A percentile compares a stretch with the other conserved stretches of the same genome.
Conservation (phyloP, 92 coral and sea anemone species). For the Parazoanthus darwini region DNA sequence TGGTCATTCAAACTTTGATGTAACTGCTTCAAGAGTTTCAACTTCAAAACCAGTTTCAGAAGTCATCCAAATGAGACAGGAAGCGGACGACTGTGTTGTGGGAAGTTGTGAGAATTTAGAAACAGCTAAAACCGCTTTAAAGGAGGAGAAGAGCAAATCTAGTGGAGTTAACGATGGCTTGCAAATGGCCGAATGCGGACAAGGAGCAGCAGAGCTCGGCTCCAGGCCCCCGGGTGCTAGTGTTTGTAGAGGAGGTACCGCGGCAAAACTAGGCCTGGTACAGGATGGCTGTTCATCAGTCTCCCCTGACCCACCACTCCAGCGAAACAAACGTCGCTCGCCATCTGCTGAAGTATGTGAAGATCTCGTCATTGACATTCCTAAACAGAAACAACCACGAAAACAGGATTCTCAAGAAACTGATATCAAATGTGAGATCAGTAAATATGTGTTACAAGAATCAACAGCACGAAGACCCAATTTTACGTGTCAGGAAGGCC, state of each 20-base stretch:
- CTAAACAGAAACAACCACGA: slow-evolving; percentile 46
- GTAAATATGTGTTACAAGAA: background rate
- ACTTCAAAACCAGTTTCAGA: slow-evolving; percentile 6
- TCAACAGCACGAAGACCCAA: background rate
- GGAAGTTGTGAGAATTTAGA: background rate
- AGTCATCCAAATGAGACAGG: background rate
- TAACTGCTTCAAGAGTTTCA: background rate
- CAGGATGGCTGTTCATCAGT: background rate
- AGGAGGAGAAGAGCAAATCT: background rate
- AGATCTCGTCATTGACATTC: slow-evolving; percentile 51
- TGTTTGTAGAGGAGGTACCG: background rate
- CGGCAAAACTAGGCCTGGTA: background rate
- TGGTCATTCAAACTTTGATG: background rate
- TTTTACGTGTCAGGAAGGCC: background rate
- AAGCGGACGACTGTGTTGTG: background rate
- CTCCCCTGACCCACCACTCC: slow-evolving; percentile 5
- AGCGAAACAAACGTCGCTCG: slow-evolving; percentile 60
- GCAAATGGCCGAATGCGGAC: background rate
- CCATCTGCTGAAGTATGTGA: slow-evolving; percentile 41
- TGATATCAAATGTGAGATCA: background rate
- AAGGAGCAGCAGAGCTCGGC: background rate
- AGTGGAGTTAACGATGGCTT: background rate
- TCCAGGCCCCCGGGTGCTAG: background rate
- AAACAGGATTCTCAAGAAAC: background rate
- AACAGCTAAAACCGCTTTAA: background rate